phyloP scores from a whole-genome alignment of 2,888 invertebrate genomes.

The Rotaria sp. region DNA sequence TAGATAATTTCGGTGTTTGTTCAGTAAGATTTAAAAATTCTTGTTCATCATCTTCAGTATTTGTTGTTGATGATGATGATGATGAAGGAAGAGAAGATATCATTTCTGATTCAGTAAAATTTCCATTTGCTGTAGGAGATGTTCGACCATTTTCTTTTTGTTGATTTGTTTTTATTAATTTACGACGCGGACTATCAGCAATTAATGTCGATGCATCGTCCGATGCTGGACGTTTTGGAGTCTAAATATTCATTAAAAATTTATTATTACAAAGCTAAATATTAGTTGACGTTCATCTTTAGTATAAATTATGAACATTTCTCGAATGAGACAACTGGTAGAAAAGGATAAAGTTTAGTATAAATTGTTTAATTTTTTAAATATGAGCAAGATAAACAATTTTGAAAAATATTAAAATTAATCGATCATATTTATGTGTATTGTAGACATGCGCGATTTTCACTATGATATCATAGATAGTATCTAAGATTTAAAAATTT shows the following conservation, averaged over 20 bases:
- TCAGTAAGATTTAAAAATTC: background rate
- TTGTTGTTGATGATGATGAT: background rate
- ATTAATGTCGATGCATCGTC: background rate
- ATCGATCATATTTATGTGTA: too few species aligned
- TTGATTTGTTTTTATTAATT: conserved; percentile 28
- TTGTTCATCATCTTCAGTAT: background rate
- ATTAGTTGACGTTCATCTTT: too few species aligned
- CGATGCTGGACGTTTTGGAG: conserved; percentile 7
- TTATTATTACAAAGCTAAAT: background rate
- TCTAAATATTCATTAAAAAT: background rate
- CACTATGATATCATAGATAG: too few species aligned
- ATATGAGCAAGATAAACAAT: too few species aligned
- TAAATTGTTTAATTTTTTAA: too few species aligned
- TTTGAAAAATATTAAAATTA: too few species aligned
- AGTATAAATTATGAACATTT: too few species aligned
- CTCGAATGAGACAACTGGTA: too few species aligned
- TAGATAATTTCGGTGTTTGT: background rate
- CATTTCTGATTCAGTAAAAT: background rate
- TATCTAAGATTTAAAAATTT: too few species aligned
- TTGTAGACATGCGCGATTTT: too few species aligned
- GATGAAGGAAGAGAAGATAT: background rate
- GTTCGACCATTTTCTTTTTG: conserved; percentile 16
- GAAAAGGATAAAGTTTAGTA: too few species aligned
- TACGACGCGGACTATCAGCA: conserved; percentile 21
- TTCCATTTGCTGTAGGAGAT: background rate